Evolutionary conservation across 2,888 invertebrate species (phyloP).

Genomic region (Zaprionus bogoriensis): DNA sequence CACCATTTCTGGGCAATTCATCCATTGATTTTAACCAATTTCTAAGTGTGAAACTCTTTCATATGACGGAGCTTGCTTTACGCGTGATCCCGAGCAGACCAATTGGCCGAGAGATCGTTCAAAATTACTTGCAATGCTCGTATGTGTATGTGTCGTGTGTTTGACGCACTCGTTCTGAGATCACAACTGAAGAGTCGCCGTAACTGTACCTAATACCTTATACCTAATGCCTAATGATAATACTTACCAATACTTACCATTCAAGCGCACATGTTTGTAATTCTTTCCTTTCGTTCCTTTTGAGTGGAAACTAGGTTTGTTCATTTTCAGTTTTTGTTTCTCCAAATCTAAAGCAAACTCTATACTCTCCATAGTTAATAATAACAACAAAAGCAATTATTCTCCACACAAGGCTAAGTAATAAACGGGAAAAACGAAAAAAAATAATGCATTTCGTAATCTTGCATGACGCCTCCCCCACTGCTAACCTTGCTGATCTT

Average conservation of each 20-base stretch:
- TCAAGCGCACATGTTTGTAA: constrained; percentile 48
- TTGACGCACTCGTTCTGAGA: no score
- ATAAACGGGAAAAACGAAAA: constrained; percentile 19
- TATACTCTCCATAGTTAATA: constrained; percentile 68
- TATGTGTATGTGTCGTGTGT: background rate
- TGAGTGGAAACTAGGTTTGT: no score
- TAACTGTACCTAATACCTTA: constrained; percentile 23
- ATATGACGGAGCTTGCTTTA: constrained; percentile 40
- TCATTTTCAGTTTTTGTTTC: constrained; percentile 33
- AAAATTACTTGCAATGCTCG: constrained; percentile 4
- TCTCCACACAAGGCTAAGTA: constrained; percentile 75
- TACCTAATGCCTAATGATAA: no score
- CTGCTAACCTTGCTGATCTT: background rate
- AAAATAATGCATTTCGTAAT: constrained; percentile 33
- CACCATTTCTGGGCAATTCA: constrained; percentile 29
- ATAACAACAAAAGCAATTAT: constrained; percentile 66
- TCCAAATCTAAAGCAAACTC: constrained; percentile 44
- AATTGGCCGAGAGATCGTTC: constrained; percentile 20
- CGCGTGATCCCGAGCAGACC: constrained; percentile 48
- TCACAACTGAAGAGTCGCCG: constrained; percentile 48
- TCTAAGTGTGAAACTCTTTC: constrained; percentile 48
- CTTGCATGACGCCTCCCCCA: constrained; percentile 54
- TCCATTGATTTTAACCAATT: constrained; percentile 34
- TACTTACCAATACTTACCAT: no score
- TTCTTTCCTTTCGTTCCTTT: constrained; percentile 22